Base-by-base conservation (phyloP, 2,797 vertebrate species). In the Alauda arvensis region DNA sequence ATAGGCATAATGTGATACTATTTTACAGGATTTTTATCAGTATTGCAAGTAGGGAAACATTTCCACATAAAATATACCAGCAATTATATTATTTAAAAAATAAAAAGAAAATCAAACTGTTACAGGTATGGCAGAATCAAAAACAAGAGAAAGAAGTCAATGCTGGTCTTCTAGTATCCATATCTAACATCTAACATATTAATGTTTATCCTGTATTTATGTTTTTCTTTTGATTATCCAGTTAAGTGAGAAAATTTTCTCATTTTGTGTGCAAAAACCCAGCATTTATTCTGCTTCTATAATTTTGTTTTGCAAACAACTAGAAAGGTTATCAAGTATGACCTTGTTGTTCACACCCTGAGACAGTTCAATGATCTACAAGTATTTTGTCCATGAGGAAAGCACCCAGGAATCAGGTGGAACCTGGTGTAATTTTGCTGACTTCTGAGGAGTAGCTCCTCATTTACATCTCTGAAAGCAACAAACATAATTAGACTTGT, bases 81-180 rank as follows among this genome's bases (percentile, higher is more conserved):
- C 0, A 0, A 37, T 70, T 45, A 24, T 3, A 11, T 68, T 51
- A 37, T 59, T 23, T 17, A 29, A 18, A 24, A 67, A 55, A 39
- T 26, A n/a, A 26, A 51, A 70, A 2, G 8, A 26, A 75, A 63
- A 59, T 40, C 11, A 76, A 83, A 53, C 9, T 40, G 12, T 11
- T 46, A 25, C 20, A 57, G 20, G 8, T 65, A 39, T n/a, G 33
- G 34, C 5, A 65, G 48, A 59, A 62, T 37, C 5, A 65, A 77
- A 88, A 80, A 43, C 20, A 68, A 57, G 6, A 43, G 31, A 10
- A 67, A 77, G 65, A 83, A 19, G 21, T 14, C 34, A 72, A 25
- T 51, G 13, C 3, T 59, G 21, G 43, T 57, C 26, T 10, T 68
- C 61, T 29, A 39, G 7, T 49, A 60, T 33, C 24, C 24, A 18